These are phyloP conservation scores for Cryptus armator DNA, from an alignment of 2,888 invertebrate genomes.

Conservation along the genomic window DNA sequence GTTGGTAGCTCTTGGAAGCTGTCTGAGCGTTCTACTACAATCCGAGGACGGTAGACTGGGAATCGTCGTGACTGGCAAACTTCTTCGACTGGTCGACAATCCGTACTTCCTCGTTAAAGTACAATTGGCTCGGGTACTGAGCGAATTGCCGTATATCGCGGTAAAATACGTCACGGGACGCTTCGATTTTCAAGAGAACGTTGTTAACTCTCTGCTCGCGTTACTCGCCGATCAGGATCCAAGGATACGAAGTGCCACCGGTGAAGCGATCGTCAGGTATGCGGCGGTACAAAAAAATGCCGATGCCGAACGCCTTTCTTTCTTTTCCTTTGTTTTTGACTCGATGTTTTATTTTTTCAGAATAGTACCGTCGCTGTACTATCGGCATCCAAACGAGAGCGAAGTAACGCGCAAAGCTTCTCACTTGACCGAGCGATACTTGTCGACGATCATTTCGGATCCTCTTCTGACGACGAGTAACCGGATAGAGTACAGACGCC, in stretches of 20 bases:
- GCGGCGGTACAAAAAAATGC: conserved; percentile 65
- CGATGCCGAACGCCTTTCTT: neutral
- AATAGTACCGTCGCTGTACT: conserved; percentile 85
- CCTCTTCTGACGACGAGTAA: conserved; percentile 64
- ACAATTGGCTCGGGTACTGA: conserved; percentile 88
- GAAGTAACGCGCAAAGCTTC: conserved; percentile 86
- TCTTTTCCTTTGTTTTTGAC: neutral
- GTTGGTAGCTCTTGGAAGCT: conserved; percentile 87
- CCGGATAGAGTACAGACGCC: conserved; percentile 78
- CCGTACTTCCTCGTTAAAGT: conserved; percentile 95
- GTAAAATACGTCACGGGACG: conserved; percentile 86
- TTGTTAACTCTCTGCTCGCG: conserved; percentile 88
- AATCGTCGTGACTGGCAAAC: conserved; percentile 87
- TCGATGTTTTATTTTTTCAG: conserved; percentile 80
- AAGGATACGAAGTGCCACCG: conserved; percentile 91
- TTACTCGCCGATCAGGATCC: conserved; percentile 92
- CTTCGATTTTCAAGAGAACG: conserved; percentile 87
- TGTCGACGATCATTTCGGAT: conserved; percentile 75
- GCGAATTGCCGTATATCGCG: conserved; percentile 87
- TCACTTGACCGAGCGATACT: conserved; percentile 81
- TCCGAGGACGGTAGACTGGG: conserved; percentile 88
- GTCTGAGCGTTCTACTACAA: conserved; percentile 88
- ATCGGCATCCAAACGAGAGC: conserved; percentile 86
- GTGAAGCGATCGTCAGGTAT: conserved; percentile 89
- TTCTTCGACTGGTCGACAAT: conserved; percentile 89